These are phyloP conservation scores for Pseudorasbora parva DNA, from an alignment of 2,113 vertebrate genomes.

Conservation along the genomic window DNA sequence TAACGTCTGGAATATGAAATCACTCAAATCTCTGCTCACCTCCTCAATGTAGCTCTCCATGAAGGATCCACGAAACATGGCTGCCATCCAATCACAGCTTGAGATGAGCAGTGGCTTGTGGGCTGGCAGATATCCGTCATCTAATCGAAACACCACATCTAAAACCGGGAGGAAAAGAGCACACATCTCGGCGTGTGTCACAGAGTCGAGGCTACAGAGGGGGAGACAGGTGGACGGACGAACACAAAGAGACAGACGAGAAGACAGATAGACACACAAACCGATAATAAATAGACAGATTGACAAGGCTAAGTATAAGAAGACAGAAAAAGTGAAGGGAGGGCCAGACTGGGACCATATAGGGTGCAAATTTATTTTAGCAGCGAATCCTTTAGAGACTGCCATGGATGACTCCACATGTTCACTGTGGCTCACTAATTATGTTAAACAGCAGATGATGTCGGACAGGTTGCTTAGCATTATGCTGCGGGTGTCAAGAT, in stretches of 20 bases:
- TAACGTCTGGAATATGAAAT: neutral
- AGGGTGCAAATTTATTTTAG: neutral
- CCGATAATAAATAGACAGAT: slow-evolving; percentile 62
- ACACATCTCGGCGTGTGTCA: slow-evolving; percentile 82
- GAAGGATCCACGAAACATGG: slow-evolving; percentile 90
- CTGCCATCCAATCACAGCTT: slow-evolving; percentile 92
- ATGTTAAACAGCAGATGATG: neutral
- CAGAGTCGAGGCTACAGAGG: slow-evolving; percentile 80
- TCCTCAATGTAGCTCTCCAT: slow-evolving; percentile 85
- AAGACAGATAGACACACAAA: slow-evolving; percentile 64
- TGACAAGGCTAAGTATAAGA: slow-evolving; percentile 55
- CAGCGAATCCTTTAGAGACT: neutral
- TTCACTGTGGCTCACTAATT: neutral
- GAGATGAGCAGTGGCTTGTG: slow-evolving; percentile 91
- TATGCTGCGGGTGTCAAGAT: neutral
- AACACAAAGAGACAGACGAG: slow-evolving; percentile 69
- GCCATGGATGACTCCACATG: neutral
- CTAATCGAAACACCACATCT: slow-evolving; percentile 88
- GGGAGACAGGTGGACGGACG: slow-evolving; percentile 69
- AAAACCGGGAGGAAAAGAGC: slow-evolving; percentile 81
- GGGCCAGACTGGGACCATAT: slow-evolving; percentile 39
- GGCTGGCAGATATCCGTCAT: slow-evolving; percentile 83
- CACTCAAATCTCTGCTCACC: slow-evolving; percentile 70
- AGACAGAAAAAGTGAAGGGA: slow-evolving; percentile 66
- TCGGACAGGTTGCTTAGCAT: neutral